Percentiles rank a stretch among this genome's conserved stretches.
Conservation (phyloP, 2,797 vertebrate species). For the Hyperoplus lanceolatus region DNA sequence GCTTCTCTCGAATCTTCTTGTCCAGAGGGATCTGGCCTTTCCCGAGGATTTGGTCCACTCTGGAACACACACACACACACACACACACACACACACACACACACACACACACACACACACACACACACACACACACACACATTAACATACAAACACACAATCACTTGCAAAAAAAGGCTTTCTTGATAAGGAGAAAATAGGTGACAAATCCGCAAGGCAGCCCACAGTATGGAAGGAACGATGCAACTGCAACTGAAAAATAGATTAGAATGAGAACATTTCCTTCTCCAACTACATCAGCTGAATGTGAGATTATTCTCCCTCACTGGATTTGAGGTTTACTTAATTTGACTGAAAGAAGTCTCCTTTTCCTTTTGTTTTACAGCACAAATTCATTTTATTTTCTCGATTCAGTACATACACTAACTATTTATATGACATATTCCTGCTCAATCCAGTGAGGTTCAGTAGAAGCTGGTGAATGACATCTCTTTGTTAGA, state of each 20-base stretch:
- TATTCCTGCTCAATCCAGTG: constrained; percentile 48
- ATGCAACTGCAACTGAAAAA: constrained; percentile 16
- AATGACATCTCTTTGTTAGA: constrained; percentile 20
- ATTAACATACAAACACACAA: constrained; percentile 9
- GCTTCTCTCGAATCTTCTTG: constrained; percentile 95
- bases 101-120: constrained; percentile 1
- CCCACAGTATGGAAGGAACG: constrained; percentile 29
- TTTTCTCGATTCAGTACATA: not conserved
- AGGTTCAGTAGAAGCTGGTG: constrained; percentile 39
- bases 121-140: constrained; percentile 3
- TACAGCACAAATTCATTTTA: not conserved
- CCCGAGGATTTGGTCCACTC: constrained; percentile 98
- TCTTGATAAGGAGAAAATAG: constrained; percentile 7
- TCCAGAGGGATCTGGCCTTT: constrained; percentile 96
- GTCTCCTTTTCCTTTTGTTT: not conserved
- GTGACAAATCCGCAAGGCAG: not conserved
- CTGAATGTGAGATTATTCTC: not conserved
- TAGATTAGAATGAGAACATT: not conserved
- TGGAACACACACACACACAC: constrained; percentile 65
- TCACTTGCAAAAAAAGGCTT: constrained; percentile 20
- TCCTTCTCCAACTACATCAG: constrained; percentile 9
- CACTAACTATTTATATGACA: not conserved
- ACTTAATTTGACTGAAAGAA: not conserved
- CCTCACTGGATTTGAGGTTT: constrained; percentile 45
- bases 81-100: not conserved